Evolutionary conservation across 2,888 invertebrate genomes (phyloP), one percentile per base, ranked within the genome.

Genomic region (Ennomos erosarius): DNA sequence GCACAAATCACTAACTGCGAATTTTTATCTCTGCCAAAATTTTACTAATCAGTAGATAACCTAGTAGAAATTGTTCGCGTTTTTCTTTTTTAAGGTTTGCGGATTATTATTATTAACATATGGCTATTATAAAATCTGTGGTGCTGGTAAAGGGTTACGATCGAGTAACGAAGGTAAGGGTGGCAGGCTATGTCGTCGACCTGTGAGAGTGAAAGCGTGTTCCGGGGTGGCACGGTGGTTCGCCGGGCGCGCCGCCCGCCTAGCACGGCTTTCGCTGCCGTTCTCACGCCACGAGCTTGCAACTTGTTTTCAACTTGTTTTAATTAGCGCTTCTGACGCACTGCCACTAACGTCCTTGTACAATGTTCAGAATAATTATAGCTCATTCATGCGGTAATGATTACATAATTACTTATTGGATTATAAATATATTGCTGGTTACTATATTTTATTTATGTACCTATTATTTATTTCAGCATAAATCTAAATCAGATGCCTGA

Each of bases 151-250:
- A 61, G 57, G 35, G 33, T 49, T 54, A 50, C 36, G 53, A 71
- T 81, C 83, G 85, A 87, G 83, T 76, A 76, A 71, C 69, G 59
- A 60, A 65, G 76, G 89, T 88, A 87, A 80, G 88, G 90, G 88
- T 79, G 80, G 71, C 82, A 81, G 82, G 79, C 84, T 83, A 82
- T 86, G 91, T 90, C 91, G 90, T 79, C 87, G 91, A 91, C 90
- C 88, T 78, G 85, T 81, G 89, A 88, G 88, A 90, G 90, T 89
- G 90, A 88, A 90, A 88, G 88, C 87, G 78, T 81, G 85, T 89
- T 90, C 90, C 88, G 89, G 88, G 89, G 87, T 81, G 88, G 85
- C 79, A 67, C 16, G 35, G 50, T 11, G 34, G 71, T 74, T 68
- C 76, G 70, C 71, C 71, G 67, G 40, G 35, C 71, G 55, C 71